Conservation (phyloP, 2,113 vertebrate genomes). For the Neotragus moschatus region DNA sequence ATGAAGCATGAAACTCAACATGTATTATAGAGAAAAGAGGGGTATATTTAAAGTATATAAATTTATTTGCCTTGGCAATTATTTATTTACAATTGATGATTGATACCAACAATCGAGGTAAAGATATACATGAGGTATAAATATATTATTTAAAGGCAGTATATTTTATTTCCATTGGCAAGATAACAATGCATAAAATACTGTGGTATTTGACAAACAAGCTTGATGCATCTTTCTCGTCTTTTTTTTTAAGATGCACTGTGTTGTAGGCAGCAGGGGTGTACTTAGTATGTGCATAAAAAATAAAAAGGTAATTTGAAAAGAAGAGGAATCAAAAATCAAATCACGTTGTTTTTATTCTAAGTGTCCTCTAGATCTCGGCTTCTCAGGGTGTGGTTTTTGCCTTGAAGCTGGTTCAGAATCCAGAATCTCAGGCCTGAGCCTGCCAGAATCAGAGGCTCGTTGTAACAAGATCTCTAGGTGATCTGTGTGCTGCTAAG, state of each 20-base stretch:
- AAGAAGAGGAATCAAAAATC: background rate
- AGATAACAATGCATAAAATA: slow-evolving; percentile 78
- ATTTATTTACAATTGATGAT: slow-evolving; percentile 82
- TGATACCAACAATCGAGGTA: slow-evolving; percentile 84
- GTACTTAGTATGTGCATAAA: background rate
- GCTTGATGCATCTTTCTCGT: slow-evolving; percentile 48
- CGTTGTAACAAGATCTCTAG: background rate
- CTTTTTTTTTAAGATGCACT: slow-evolving; percentile 28
- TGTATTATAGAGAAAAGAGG: slow-evolving; percentile 50
- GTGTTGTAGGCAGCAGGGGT: slow-evolving; percentile 46
- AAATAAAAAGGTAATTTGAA: background rate
- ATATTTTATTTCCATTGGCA: slow-evolving; percentile 78
- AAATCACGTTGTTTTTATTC: background rate
- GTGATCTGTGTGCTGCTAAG: rapidly evolving
- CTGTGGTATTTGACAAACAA: slow-evolving; percentile 67
- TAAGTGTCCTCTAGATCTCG: background rate
- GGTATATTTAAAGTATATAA: slow-evolving; percentile 75
- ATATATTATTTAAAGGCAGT: slow-evolving; percentile 81
- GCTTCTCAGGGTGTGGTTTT: background rate
- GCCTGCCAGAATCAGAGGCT: background rate
- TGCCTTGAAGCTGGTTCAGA: background rate
- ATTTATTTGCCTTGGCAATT: slow-evolving; percentile 81
- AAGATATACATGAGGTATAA: slow-evolving; percentile 86
- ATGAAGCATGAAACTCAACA: slow-evolving; percentile 57
- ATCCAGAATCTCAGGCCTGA: background rate